Evolutionary conservation across 2,797 vertebrate genomes (phyloP).

Genomic region (Anas flavirostris): DNA sequence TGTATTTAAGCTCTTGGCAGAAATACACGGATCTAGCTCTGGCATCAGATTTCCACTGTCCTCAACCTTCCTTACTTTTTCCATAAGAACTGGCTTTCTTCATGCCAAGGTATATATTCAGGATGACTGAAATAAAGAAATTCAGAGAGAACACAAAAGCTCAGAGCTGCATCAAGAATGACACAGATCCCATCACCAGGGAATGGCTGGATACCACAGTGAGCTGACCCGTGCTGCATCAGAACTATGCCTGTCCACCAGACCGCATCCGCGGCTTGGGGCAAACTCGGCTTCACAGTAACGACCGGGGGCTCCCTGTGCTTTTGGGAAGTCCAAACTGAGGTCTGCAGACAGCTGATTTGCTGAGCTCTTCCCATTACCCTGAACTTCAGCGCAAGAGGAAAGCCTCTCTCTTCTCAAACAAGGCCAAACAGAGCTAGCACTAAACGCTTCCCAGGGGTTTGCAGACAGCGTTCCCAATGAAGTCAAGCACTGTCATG

Average conservation of each 20-base stretch:
- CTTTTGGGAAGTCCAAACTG: neutral
- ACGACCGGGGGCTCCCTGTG: neutral
- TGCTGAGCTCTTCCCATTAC: neutral
- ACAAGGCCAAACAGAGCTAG: neutral
- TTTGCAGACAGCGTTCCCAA: neutral
- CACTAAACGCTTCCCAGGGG: neutral
- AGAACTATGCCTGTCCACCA: no score
- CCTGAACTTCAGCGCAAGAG: neutral
- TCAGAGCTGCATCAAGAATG: neutral
- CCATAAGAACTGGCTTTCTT: neutral
- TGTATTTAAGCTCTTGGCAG: neutral
- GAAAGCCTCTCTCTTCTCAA: neutral
- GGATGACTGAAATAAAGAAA: neutral
- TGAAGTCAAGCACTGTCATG: neutral
- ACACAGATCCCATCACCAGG: fast-evolving
- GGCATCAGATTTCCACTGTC: neutral
- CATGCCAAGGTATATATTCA: neutral
- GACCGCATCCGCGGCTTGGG: fast-evolving
- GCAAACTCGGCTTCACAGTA: neutral
- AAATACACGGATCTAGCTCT: neutral
- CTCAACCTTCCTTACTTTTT: neutral
- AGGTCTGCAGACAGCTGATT: neutral
- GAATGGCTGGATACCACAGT: neutral
- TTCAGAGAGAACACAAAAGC: neutral
- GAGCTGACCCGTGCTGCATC: fast-evolving